phyloP scores from a whole-genome alignment of 2,113 vertebrate genomes.

The Epinephelus cyanopodus region DNA sequence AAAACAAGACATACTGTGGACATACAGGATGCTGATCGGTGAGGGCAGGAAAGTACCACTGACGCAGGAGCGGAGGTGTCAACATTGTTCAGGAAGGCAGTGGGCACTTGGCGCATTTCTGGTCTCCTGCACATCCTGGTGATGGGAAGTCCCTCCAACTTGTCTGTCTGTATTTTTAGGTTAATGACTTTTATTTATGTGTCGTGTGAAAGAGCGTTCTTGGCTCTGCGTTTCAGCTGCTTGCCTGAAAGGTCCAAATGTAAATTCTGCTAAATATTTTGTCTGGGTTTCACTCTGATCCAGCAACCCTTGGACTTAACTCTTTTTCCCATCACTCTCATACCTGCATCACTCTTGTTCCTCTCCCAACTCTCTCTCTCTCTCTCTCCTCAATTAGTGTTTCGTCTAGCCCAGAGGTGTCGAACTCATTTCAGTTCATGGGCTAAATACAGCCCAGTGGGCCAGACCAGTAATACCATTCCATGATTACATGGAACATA shows the following conservation, averaged over 20 bases:
- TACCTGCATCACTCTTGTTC: conserved; percentile 6
- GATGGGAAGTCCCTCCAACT: conserved; percentile 61
- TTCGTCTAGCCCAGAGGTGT: not conserved
- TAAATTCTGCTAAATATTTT: conserved; percentile 16
- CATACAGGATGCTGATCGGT: conserved; percentile 61
- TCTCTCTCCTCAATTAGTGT: not conserved
- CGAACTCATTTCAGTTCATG: too few relatives aligned
- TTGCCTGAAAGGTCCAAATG: conserved; percentile 4
- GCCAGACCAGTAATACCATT: too few relatives aligned
- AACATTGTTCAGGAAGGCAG: conserved; percentile 74
- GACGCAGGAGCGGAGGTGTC: conserved; percentile 63
- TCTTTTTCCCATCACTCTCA: not conserved
- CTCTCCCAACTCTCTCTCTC: not conserved
- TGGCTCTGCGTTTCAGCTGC: not conserved
- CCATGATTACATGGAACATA: too few relatives aligned
- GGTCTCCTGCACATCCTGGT: conserved; percentile 46
- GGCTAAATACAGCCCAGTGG: too few relatives aligned
- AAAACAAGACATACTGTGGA: conserved; percentile 34
- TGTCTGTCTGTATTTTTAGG: conserved; percentile 72
- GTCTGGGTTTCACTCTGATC: conserved; percentile 16
- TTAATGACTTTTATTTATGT: conserved; percentile 55
- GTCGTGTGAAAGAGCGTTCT: not conserved
- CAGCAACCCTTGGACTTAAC: conserved; percentile 8
- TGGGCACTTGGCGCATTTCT: conserved; percentile 45
- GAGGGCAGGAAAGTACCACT: conserved; percentile 69